phyloP scores from a whole-genome alignment of 2,797 vertebrate species.

The Hybognathus amarus region DNA sequence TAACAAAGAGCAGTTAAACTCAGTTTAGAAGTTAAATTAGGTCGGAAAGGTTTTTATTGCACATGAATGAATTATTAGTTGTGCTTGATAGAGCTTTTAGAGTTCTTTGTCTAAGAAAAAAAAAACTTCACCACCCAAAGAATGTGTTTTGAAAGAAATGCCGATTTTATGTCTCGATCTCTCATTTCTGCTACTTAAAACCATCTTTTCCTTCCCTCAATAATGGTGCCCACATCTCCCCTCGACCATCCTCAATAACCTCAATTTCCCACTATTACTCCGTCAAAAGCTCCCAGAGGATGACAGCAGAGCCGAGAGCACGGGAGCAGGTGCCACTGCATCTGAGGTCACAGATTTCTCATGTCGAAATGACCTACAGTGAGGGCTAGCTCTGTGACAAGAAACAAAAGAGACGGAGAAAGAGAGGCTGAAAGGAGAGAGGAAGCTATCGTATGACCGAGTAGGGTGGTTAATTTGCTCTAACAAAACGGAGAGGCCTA shows the following conservation, averaged over 20 bases:
- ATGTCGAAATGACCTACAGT: conserved; percentile 48
- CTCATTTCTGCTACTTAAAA: conserved; percentile 36
- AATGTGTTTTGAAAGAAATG: background rate
- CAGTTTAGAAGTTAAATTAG: conserved; percentile 15
- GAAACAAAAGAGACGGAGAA: conserved; percentile 40
- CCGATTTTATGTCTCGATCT: conserved; percentile 19
- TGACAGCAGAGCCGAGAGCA: conserved; percentile 25
- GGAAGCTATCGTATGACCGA: conserved; percentile 36
- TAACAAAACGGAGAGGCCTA: conserved; percentile 45
- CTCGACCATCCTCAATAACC: conserved; percentile 43
- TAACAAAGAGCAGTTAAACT: conserved; percentile 34
- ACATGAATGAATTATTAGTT: conserved; percentile 22
- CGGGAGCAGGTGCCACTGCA: conserved; percentile 38
- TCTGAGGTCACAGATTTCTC: conserved; percentile 50
- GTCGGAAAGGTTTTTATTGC: conserved; percentile 11
- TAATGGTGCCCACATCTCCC: conserved; percentile 25
- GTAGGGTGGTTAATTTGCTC: conserved; percentile 48
- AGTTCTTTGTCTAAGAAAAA: background rate
- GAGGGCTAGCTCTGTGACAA: conserved; percentile 39
- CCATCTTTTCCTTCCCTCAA: conserved; percentile 18
- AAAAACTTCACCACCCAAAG: background rate
- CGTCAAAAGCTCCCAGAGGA: conserved; percentile 46
- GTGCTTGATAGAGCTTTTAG: conserved; percentile 6
- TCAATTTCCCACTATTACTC: conserved; percentile 48
- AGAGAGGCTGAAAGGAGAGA: conserved; percentile 13